Conservation (phyloP, 2,888 invertebrate genomes). For the Drosophila atripex region DNA sequence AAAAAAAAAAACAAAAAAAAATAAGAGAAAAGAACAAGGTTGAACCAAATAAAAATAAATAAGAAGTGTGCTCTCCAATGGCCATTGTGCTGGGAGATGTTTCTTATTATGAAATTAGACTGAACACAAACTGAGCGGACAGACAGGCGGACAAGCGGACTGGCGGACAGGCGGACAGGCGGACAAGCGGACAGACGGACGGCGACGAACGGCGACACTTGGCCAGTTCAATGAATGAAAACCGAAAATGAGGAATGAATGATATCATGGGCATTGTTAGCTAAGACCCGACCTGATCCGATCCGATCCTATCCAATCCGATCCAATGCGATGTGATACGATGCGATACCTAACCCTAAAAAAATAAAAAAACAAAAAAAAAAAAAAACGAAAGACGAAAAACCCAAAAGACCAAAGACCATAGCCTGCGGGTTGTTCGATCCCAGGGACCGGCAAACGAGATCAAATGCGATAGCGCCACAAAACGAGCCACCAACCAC, state of each 20-base stretch:
- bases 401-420: background rate
- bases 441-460: conserved; percentile 72
- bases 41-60: conserved; percentile 23
- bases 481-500: conserved; percentile 62
- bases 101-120: conserved; percentile 79
- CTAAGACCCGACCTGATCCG: conserved; percentile 24
- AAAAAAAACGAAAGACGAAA: background rate
- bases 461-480: conserved; percentile 83
- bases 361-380: background rate
- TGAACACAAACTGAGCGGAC: conserved; percentile 44
- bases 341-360: conserved; percentile 18
- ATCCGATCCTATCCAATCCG: conserved; percentile 20
- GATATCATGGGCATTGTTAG: conserved; percentile 77
- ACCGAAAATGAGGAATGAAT: conserved; percentile 71
- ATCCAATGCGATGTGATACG: conserved; percentile 4
- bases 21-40: conserved; percentile 48
- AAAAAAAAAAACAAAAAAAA: conserved; percentile 3
- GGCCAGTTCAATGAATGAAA: conserved; percentile 73
- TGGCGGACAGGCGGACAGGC: conserved; percentile 17
- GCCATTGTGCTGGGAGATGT: conserved; percentile 60
- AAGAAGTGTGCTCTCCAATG: conserved; percentile 30
- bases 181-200: conserved; percentile 11
- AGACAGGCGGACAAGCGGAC: conserved; percentile 5
- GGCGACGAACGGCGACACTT: conserved; percentile 60
- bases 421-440: conserved; percentile 67